These are phyloP conservation scores for Cettia cetti DNA, from an alignment of 2,113 vertebrate genomes.

Conservation along the genomic window DNA sequence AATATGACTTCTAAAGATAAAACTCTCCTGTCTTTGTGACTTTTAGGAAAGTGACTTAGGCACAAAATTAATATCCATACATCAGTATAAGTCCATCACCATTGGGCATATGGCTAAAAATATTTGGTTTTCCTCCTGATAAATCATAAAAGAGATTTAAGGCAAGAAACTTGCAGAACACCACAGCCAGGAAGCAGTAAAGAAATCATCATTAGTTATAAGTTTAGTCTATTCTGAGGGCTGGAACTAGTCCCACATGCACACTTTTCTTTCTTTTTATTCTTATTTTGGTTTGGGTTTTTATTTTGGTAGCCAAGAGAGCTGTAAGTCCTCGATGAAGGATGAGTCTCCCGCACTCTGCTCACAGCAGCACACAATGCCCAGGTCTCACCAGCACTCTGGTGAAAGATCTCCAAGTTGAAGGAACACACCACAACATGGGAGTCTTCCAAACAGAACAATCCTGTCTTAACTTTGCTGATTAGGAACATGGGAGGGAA, in stretches of 20 bases:
- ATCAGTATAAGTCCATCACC: not conserved
- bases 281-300: not conserved
- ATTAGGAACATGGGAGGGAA: not conserved
- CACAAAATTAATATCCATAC: not conserved
- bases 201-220: not conserved
- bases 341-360: not conserved
- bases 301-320: not conserved
- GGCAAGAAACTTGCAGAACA: not conserved
- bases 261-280: not conserved
- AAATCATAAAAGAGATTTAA: not conserved
- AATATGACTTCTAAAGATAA: not conserved
- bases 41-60: not conserved
- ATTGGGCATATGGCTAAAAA: not conserved
- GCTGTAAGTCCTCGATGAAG: not conserved
- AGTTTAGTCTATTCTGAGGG: not conserved
- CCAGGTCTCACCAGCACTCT: not conserved
- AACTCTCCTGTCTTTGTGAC: rapidly evolving
- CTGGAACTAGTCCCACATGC: not conserved
- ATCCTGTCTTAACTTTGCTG: not conserved
- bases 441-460: not conserved
- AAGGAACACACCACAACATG: not conserved
- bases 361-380: not conserved
- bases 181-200: not conserved
- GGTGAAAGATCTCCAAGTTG: not conserved
- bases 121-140: not conserved